These are phyloP conservation scores for Poecilia picta DNA, from an alignment of 2,797 vertebrate genomes.

Conservation along the genomic window DNA sequence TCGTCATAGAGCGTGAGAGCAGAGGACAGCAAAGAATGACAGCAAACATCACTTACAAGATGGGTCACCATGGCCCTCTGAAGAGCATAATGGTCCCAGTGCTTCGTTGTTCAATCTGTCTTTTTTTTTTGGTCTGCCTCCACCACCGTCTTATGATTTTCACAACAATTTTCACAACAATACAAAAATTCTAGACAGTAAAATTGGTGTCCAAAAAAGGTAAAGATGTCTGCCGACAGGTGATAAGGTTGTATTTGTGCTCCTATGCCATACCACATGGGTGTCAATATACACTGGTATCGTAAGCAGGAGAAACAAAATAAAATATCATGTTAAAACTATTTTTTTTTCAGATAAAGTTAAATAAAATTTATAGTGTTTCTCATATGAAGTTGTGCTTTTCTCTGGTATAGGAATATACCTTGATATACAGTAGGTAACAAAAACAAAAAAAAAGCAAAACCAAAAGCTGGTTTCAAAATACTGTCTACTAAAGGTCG, in stretches of 20 bases:
- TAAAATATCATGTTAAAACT: background rate
- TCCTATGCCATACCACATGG: background rate
- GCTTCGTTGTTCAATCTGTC: constrained; percentile 47
- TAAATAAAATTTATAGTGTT: too few species aligned
- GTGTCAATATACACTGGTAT: background rate
- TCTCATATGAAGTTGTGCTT: background rate
- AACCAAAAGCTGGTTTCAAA: background rate
- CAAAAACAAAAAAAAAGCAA: background rate
- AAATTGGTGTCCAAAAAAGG: background rate
- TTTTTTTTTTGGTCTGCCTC: constrained; percentile 38
- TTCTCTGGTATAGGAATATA: background rate
- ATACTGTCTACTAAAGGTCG: background rate
- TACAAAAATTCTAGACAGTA: background rate
- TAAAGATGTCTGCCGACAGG: background rate
- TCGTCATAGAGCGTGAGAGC: constrained; percentile 61
- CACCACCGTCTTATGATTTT: constrained; percentile 16
- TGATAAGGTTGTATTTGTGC: background rate
- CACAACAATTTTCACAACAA: constrained; percentile 11
- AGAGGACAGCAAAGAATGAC: constrained; percentile 52
- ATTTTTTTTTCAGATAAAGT: background rate
- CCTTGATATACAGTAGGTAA: background rate
- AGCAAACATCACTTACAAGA: constrained; percentile 56
- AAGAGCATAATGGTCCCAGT: constrained; percentile 60
- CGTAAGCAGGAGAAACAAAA: background rate
- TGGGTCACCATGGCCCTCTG: constrained; percentile 40